phyloP scores from a whole-genome alignment of 2,797 vertebrate species.

The Urocyon cinereoargenteus region DNA sequence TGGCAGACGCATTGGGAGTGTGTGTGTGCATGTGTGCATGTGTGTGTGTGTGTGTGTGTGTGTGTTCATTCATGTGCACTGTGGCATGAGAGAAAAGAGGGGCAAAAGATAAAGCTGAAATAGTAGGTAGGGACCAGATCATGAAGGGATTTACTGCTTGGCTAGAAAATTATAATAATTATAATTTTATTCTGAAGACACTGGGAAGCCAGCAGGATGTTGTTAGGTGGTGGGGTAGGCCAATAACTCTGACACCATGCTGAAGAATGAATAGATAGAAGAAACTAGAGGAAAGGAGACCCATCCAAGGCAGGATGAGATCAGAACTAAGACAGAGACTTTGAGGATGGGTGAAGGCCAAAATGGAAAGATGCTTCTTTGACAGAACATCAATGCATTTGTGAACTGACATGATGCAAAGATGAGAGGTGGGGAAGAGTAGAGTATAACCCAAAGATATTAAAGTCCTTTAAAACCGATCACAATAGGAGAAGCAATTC shows the following conservation, averaged over 20 bases:
- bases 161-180: background rate
- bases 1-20: background rate
- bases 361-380: background rate
- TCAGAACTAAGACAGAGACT: background rate
- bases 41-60: no score
- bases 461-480: background rate
- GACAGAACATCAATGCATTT: background rate
- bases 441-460: background rate
- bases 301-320: rapidly evolving
- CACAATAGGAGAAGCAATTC: background rate
- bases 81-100: background rate
- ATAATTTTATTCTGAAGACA: background rate
- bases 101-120: background rate
- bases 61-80: background rate
- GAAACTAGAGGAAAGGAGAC: background rate
- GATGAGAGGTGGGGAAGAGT: background rate
- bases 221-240: background rate
- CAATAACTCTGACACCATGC: rapidly evolving
- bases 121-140: background rate
- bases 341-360: background rate
- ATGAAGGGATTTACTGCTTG: background rate
- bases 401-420: background rate
- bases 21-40: no score
- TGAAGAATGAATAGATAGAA: background rate
- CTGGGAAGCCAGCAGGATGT: no score